Base-by-base conservation (phyloP, 1,140 invertebrate species). In the Heterodera carotae region DNA sequence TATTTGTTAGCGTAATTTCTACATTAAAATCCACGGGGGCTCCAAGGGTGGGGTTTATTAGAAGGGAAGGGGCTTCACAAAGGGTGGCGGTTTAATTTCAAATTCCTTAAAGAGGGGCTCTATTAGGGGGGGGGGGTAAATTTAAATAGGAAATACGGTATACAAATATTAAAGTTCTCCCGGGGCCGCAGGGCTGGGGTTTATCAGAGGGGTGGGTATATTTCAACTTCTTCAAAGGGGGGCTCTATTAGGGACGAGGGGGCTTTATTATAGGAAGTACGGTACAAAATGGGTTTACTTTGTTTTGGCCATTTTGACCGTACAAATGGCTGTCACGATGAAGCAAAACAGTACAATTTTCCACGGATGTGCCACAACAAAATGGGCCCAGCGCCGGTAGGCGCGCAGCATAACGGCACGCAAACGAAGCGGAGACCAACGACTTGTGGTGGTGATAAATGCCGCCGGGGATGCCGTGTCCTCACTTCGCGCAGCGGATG, bases 291-390 rank as follows among this genome's bases (percentile, higher is more conserved):
- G n/a, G 29, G 71, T 27, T 25, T 34, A 81, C 79, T 68, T 76
- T 64, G 80, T 82, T 69, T 39, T 78, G 33, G 81, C 25, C 77
- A 84, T 70, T 74, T 82, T 82, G 15, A 27, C 43, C 31, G 59
- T 62, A 33, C 81, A 84, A 31, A 84, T 59, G 22, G 62, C 29
- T 22, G 81, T 81, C 25, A 84, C n/a, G 18, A 82, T 22, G 39
- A 82, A 25, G 70, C 81, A 82, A 27, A 82, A 29, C 31, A 66
- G 33, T n/a, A 82, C 62, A 39, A 84, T 62, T 48, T 31, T 36
- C 7, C 29, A 34, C 34, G 81, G 34, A 69, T 84, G 31, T 25
- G 43, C 43, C 29, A 81, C 67, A 18, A 82, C 81, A 67, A 82
- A 82, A 29, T 69, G 48, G 29, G 81, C 81, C 81, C 81, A 82